Percentiles rank a stretch among this genome's conserved stretches.
These are phyloP conservation scores for Patella pellucida DNA, from an alignment of 2,888 invertebrate species.

Conservation along the genomic window DNA sequence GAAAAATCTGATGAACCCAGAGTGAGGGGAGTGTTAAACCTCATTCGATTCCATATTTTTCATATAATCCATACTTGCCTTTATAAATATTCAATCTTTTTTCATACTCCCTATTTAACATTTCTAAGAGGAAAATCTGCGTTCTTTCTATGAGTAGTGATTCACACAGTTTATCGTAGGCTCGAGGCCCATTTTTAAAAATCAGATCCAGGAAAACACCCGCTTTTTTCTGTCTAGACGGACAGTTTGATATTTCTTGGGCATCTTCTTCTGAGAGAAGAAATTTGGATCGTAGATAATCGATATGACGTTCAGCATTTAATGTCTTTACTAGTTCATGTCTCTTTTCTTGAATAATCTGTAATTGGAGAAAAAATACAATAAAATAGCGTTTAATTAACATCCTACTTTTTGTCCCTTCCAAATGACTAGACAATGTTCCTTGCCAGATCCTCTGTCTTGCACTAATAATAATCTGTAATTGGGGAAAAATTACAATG, in stretches of 20 bases:
- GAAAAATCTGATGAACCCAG: too few relatives aligned
- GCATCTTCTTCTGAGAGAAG: slow-evolving; percentile 29
- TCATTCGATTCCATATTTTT: too few relatives aligned
- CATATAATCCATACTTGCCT: slow-evolving; percentile 3
- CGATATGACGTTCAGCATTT: slow-evolving; percentile 28
- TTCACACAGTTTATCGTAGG: slow-evolving; percentile 29
- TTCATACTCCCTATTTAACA: slow-evolving; percentile 25
- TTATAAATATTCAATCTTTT: slow-evolving; percentile 21
- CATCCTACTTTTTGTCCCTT: slow-evolving; percentile 9
- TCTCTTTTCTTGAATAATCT: slow-evolving; percentile 28
- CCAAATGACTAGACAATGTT: neutral
- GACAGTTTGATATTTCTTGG: slow-evolving; percentile 28
- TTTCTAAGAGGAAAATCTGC: slow-evolving; percentile 21
- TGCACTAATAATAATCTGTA: slow-evolving; percentile 22
- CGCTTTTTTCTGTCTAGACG: slow-evolving; percentile 21
- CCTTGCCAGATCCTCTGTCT: too few relatives aligned
- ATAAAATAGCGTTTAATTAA: neutral
- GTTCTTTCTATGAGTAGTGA: slow-evolving; percentile 20
- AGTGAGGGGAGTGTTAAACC: too few relatives aligned
- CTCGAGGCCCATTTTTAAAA: slow-evolving; percentile 24
- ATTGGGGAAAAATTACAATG: neutral
- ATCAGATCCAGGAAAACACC: slow-evolving; percentile 30
- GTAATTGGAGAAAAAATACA: neutral
- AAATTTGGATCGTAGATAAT: slow-evolving; percentile 27
- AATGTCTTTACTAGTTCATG: slow-evolving; percentile 13